Base-by-base conservation (phyloP, 2,113 vertebrate genomes). In the Pelecanus crispus region DNA sequence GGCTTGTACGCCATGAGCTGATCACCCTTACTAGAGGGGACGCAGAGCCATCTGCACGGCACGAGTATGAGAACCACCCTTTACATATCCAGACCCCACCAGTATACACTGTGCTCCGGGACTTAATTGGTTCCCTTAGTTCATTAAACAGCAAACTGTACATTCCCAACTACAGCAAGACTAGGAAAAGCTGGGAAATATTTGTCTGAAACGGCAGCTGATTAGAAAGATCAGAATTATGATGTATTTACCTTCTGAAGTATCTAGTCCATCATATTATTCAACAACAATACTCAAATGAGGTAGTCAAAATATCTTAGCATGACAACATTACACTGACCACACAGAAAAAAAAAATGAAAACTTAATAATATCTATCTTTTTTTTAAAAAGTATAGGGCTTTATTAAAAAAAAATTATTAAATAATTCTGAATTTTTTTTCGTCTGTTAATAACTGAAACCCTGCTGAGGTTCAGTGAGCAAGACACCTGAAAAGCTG, bases 361-460 rank as follows among this genome's bases (percentile, higher is more conserved):
- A 88, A 94, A 95, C n/a, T 88, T 56, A 81, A 0, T n/a, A 67
- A 88, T 52, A 63, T 21, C 44, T 86, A n/a, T n/a, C n/a, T n/a
- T n/a, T n/a, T n/a, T n/a, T n/a, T n/a, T n/a, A n/a, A n/a, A n/a
- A 65, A 59, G 18, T 17, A 61, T 2, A 59, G 19, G 32, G 13
- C 73, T 74, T 95, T 59, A 81, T 68, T 88, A 81, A 47, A 93
- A 97, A 67, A 38, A 89, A 95, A 94, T 73, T 65, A 77, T 62
- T 66, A 72, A 83, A 31, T 61, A 95, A 73, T 73, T 89, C 38
- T 86, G 52, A 85, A 82, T 18, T 81, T 78, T 78, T 80, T 73
- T 95, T 86, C 49, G 94, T 86, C 55, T 84, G 68, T 94, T 91
- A 94, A 88, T 93, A 86, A 96, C 6, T 59, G 61, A 96, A 96